Evolutionary conservation across 1,140 invertebrate species (phyloP), one percentile per base, ranked within the genome.

Genomic region (Drosophila willistoni): DNA sequence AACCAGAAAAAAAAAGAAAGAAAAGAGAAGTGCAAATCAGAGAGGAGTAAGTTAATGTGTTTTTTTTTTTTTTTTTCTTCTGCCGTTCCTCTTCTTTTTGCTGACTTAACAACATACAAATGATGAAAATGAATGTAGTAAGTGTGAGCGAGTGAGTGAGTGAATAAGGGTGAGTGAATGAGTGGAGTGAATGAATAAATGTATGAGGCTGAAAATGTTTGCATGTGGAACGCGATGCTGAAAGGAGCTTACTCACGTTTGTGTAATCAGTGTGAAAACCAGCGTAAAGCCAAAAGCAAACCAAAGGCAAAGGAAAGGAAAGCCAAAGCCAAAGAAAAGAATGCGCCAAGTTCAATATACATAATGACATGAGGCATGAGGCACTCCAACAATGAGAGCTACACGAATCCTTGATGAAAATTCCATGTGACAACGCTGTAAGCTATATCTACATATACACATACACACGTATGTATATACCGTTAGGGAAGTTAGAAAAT

Each of bases 61-160:
- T 87, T 79, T 76, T 68, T 57, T 54, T 55, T 42, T 29, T 87
- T 79, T 76, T 68, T 57, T 54, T 55, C 36, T 29, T 19, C 2
- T 29, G 17, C 36, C 5, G n/a, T 36, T 34, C 14, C 29, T 25
- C 19, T n/a, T 22, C 33, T 42, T 22, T 64, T 55, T 89, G 83
- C 84, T 83, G 83, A 87, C 83, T 87, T 87, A 89, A 87, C 83
- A 87, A 80, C 83, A 87, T 83, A 79, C 84, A 87, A 86, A 86
- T 86, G 83, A 86, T 86, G 83, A 87, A 86, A 87, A 87, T 87
- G 83, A 87, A 87, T 87, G 84, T 12, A 86, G 79, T 87, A 82
- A 80, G 82, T 73, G 60, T 63, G 44, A 71, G 29, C 63, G 73
- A 73, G 76, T 68, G 77, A 68, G 54, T 75, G 65, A 68, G 82